Conservation (phyloP, 2,888 invertebrate species). For the Euproctis similis region DNA sequence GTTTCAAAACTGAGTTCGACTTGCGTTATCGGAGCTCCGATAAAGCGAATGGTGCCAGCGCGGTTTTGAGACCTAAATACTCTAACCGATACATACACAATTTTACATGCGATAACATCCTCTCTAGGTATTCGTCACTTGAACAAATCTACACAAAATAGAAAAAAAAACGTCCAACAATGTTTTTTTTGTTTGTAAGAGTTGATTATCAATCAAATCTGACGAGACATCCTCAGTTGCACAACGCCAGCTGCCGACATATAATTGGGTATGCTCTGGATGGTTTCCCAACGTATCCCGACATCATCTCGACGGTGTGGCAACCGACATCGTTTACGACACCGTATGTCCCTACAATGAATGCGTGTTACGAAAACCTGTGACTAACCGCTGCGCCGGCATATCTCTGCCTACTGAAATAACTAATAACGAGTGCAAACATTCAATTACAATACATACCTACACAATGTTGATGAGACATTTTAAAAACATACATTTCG, state of each 20-base stretch:
- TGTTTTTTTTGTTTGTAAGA: constrained; percentile 18
- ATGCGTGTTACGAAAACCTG: constrained; percentile 72
- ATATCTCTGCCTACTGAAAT: constrained; percentile 41
- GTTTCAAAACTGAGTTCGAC: constrained; percentile 71
- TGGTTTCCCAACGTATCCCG: constrained; percentile 74
- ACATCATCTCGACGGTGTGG: constrained; percentile 63
- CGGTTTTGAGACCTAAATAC: constrained; percentile 68
- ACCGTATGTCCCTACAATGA: constrained; percentile 69
- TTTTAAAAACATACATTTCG: constrained; percentile 43
- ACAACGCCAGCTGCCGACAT: constrained; percentile 50
- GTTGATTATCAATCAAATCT: constrained; percentile 49
- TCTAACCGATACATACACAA: constrained; percentile 25
- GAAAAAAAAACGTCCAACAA: constrained; percentile 16
- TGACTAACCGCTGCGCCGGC: constrained; percentile 47
- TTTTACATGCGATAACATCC: constrained; percentile 11
- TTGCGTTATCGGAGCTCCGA: constrained; percentile 71
- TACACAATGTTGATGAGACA: constrained; percentile 41
- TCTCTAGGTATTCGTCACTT: constrained; percentile 8
- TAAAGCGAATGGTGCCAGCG: constrained; percentile 63
- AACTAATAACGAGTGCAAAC: constrained; percentile 33
- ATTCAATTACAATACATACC: constrained; percentile 29
- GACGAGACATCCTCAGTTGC: constrained; percentile 49
- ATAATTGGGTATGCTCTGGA: constrained; percentile 69
- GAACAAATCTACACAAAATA: constrained; percentile 6
- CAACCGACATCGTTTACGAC: constrained; percentile 63